Evolutionary conservation across 2,888 invertebrate species (phyloP).

Genomic region (Drosophila basisetae): DNA sequence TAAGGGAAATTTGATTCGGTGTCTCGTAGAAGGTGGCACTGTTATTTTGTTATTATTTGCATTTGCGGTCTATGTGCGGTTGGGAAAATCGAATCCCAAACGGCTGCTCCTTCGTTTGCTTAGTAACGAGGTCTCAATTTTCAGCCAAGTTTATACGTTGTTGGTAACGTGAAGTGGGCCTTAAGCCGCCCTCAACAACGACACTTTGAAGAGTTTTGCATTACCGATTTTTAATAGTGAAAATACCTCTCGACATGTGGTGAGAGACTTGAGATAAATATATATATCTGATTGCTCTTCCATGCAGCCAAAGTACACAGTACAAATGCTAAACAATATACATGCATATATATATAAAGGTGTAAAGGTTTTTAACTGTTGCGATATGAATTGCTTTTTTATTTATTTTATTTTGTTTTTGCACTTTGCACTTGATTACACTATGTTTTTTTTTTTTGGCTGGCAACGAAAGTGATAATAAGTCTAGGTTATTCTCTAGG

Average conservation of each 20-base stretch:
- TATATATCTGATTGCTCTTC: conserved; percentile 29
- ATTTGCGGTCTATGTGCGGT: conserved; percentile 47
- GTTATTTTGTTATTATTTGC: conserved; percentile 43
- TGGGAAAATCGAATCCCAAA: conserved; percentile 35
- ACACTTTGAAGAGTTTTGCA: conserved; percentile 30
- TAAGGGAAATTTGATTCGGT: conserved; percentile 31
- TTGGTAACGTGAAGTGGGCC: conserved; percentile 8
- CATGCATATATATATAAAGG: background rate
- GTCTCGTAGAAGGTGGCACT: conserved; percentile 8
- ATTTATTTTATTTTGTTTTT: conserved; percentile 4
- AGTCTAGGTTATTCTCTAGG: background rate
- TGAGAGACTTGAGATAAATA: conserved; percentile 3
- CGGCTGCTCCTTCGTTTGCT: background rate
- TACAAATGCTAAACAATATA: conserved; percentile 8
- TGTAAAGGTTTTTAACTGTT: conserved; percentile 39
- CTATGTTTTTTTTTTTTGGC: background rate
- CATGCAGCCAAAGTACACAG: conserved; percentile 9
- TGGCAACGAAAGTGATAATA: conserved; percentile 28
- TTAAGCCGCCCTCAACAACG: conserved; percentile 1
- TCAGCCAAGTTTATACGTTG: conserved; percentile 13
- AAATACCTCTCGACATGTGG: conserved; percentile 14
- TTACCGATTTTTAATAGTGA: conserved; percentile 32
- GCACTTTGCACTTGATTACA: conserved; percentile 62
- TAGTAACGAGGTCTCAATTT: conserved; percentile 31
- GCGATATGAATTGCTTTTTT: conserved; percentile 34